Conservation (phyloP, 2,888 invertebrate species). For the Tholera decimalis region DNA sequence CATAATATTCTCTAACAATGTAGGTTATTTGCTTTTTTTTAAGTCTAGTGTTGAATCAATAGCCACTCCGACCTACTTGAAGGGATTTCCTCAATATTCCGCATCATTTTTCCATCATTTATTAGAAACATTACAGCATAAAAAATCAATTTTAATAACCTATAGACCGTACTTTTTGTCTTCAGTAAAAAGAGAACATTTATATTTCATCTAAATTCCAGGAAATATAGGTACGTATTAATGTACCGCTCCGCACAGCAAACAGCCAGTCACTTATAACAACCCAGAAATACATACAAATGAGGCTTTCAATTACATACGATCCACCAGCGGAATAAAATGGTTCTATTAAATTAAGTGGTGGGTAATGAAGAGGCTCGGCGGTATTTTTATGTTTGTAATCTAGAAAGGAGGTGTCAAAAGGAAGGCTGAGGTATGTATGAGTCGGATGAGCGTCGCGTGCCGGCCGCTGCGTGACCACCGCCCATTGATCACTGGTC, state of each 20-base stretch:
- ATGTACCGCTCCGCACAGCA: constrained; percentile 20
- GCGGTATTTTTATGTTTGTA: constrained; percentile 83
- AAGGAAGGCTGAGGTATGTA: constrained; percentile 76
- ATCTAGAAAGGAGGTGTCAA: constrained; percentile 81
- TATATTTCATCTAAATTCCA: constrained; percentile 17
- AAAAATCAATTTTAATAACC: constrained; percentile 21
- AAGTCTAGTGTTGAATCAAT: not conserved
- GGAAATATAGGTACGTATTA: constrained; percentile 24
- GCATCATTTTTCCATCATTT: not conserved
- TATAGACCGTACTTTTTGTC: constrained; percentile 11
- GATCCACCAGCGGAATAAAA: constrained; percentile 60
- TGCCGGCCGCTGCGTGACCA: constrained; percentile 83
- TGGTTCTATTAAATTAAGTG: constrained; percentile 76
- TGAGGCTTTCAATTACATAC: constrained; percentile 63
- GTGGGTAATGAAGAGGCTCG: constrained; percentile 79
- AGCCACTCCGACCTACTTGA: not conserved
- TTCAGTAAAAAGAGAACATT: constrained; percentile 26
- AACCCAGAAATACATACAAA: constrained; percentile 64
- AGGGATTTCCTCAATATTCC: not conserved
- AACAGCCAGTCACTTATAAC: constrained; percentile 42
- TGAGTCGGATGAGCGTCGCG: constrained; percentile 75
- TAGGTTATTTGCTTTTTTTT: not conserved
- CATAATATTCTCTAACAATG: not conserved
- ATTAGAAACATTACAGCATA: not conserved
- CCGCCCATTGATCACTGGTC: constrained; percentile 83